These are phyloP conservation scores for Clarias pachynema DNA, from an alignment of 2,797 vertebrate species.

Conservation along the genomic window DNA sequence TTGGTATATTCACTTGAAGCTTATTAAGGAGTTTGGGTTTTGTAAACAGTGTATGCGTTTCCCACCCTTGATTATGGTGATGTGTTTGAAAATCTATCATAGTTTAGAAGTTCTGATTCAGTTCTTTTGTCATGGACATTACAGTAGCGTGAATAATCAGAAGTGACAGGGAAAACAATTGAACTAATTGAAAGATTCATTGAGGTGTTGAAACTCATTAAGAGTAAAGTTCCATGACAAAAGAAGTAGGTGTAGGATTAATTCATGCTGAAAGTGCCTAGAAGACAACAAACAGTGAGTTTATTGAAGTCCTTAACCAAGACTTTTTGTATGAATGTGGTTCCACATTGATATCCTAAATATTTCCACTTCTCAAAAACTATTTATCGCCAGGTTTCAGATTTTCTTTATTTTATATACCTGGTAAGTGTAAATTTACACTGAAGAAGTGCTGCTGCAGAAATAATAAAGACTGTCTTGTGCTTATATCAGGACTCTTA, in stretches of 20 bases:
- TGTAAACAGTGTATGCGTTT: constrained; percentile 57
- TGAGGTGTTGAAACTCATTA: constrained; percentile 70
- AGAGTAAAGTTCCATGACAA: constrained; percentile 63
- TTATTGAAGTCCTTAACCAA: constrained; percentile 2
- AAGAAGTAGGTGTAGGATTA: constrained; percentile 55
- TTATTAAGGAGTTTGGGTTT: constrained; percentile 42
- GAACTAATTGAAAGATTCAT: constrained; percentile 65
- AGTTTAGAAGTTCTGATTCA: constrained; percentile 61
- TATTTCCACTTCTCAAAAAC: background rate
- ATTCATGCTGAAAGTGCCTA: constrained; percentile 44
- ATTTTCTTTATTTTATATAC: background rate
- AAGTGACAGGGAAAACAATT: constrained; percentile 73
- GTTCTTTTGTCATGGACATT: constrained; percentile 68
- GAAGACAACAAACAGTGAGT: constrained; percentile 23
- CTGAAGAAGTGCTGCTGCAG: background rate
- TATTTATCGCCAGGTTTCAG: background rate
- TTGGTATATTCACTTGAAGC: constrained; percentile 49
- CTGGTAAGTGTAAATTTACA: background rate
- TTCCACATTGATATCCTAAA: background rate
- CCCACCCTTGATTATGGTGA: constrained; percentile 60
- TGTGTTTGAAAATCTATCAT: constrained; percentile 56
- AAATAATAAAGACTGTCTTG: background rate
- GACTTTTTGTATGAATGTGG: background rate
- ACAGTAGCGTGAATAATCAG: constrained; percentile 64
- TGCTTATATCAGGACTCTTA: too few species aligned